Evolutionary conservation across 2,888 invertebrate genomes (phyloP), one percentile per base, ranked within the genome.

Genomic region (Podotricha telesiphe): DNA sequence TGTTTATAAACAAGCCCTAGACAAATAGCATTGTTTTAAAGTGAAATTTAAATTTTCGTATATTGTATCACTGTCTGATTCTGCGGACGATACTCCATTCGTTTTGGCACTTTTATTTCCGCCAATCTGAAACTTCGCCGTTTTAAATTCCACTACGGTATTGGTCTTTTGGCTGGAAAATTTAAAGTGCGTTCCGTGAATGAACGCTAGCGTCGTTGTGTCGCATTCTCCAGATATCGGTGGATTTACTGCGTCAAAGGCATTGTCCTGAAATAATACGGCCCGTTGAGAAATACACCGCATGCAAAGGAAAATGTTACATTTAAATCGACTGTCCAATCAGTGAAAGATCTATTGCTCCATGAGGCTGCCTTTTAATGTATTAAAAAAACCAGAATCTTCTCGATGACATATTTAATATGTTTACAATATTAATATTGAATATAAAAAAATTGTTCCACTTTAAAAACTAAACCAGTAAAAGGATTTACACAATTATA

Each of bases 291-390:
- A 88, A 89, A 89, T 88, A 86, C 85, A 84, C 87, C 85, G 88
- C 86, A 86, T 59, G 63, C 69, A 63, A 55, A 63, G 66, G 67
- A 69, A 65, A 66, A 86, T 80, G 83, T 84, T 86, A 88, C 89
- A 89, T 90, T 89, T 90, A 90, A 89, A 88, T 87, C 86, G 83
- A 88, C 87, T 88, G 86, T 90, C 89, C 90, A 89, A 89, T 89
- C 89, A 89, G 86, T 82, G 85, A 87, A 84, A 88, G 83, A 87
- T 87, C 85, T 86, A 86, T 87, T 85, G 86, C 83, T 85, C 84
- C 83, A 6, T 1, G 42, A 50, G 66, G 59, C 13, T 28, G 10
- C 17, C 10, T 42, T 51, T 40, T 59, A 37, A 48, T 59, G 17
- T 55, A 55, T 55, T 34, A 17, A 55, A 6, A 34, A n/a, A 15